These are phyloP conservation scores for Perccottus glenii DNA, from an alignment of 2,113 vertebrate species.

Conservation along the genomic window DNA sequence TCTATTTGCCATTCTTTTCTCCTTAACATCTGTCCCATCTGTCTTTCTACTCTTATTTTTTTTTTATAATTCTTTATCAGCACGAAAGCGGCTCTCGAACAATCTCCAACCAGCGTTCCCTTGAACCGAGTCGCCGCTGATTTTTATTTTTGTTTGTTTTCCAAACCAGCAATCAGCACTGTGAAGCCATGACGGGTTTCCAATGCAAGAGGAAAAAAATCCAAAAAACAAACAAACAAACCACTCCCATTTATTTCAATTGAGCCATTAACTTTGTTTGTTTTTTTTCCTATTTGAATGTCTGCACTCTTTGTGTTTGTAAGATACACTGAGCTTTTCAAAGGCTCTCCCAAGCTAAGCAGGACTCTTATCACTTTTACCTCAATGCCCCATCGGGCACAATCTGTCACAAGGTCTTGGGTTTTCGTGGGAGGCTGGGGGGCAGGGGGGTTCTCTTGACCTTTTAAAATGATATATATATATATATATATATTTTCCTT, in stretches of 20 bases:
- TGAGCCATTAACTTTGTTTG: conserved; percentile 88
- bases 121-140: conserved; percentile 72
- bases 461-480: conserved; percentile 67
- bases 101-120: conserved; percentile 60
- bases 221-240: conserved; percentile 44
- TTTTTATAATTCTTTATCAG: conserved; percentile 63
- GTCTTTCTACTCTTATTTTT: conserved; percentile 41
- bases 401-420: conserved; percentile 80
- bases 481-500: conserved; percentile 64
- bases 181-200: conserved; percentile 76
- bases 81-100: conserved; percentile 74
- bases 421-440: conserved; percentile 66
- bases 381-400: conserved; percentile 79
- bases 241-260: conserved; percentile 61
- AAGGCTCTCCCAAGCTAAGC: conserved; percentile 78
- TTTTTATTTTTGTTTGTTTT: conserved; percentile 22
- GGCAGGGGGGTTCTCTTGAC: conserved; percentile 38
- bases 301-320: conserved; percentile 74
- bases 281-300: conserved; percentile 79
- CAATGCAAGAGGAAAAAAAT: conserved; percentile 71
- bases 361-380: conserved; percentile 85
- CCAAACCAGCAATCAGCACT: conserved; percentile 91
- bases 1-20: conserved; percentile 22
- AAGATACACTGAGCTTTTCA: conserved; percentile 75
- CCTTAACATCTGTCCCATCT: conserved; percentile 27